Percentiles rank a stretch among this genome's conserved stretches.
These are phyloP conservation scores for Embiotoca jacksoni DNA, from an alignment of 2,113 vertebrate genomes.

Conservation along the genomic window DNA sequence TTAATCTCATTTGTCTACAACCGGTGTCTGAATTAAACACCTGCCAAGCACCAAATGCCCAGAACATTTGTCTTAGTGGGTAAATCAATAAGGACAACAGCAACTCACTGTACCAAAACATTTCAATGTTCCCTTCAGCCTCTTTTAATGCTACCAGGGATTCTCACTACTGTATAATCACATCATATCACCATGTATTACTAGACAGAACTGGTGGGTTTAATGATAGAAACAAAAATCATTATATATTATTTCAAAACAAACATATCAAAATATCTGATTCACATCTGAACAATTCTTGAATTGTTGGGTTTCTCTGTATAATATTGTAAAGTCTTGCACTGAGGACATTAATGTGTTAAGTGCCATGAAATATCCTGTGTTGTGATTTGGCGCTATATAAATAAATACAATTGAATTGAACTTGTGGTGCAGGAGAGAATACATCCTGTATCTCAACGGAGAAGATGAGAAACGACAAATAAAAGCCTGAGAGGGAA, in stretches of 20 bases:
- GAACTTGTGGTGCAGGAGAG: constrained; percentile 13
- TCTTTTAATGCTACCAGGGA: no score
- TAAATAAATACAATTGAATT: no score
- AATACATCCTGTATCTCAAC: constrained; percentile 35
- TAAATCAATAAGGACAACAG: constrained; percentile 36
- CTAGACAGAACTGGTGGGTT: no score
- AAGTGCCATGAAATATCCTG: no score
- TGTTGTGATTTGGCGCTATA: no score
- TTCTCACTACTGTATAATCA: no score
- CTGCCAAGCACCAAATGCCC: constrained; percentile 50
- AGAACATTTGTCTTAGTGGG: constrained; percentile 23
- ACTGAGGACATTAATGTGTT: no score
- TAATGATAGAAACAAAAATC: no score
- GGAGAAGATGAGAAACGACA: constrained; percentile 54
- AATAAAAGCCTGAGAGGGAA: constrained; percentile 48
- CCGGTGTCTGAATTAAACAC: constrained; percentile 51
- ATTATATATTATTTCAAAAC: constrained; percentile 42
- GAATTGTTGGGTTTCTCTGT: no score
- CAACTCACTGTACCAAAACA: constrained; percentile 19
- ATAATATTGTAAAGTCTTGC: no score
- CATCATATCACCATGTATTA: no score
- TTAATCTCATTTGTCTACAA: constrained; percentile 58
- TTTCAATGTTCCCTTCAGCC: background rate
- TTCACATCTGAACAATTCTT: background rate
- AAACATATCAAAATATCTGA: constrained; percentile 63